Evolutionary conservation across 1,140 invertebrate species (phyloP).

Genomic region (Cylas formicarius): DNA sequence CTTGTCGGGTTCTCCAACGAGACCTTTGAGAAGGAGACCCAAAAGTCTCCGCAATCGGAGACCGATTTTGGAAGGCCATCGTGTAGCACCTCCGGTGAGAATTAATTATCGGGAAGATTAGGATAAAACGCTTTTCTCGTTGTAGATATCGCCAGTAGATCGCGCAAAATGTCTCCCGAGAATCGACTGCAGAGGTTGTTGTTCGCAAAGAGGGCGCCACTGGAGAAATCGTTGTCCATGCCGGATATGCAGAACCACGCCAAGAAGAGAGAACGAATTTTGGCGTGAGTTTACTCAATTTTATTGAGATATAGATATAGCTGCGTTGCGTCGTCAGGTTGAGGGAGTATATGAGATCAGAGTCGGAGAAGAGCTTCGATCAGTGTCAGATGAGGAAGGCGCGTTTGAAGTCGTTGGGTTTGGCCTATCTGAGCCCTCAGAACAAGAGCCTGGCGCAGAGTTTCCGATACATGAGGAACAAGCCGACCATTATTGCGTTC

Average conservation of each 20-base stretch:
- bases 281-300: conserved; percentile 51
- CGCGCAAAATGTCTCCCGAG: conserved; percentile 33
- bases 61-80: conserved; percentile 23
- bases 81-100: conserved; percentile 28
- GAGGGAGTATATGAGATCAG: conserved; percentile 63
- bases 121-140: conserved; percentile 1
- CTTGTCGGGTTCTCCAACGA: conserved; percentile 51
- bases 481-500: conserved; percentile 79
- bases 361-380: conserved; percentile 70
- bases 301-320: too few relatives aligned
- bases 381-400: conserved; percentile 57
- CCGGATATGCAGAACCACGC: conserved; percentile 70
- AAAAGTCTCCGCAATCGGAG: conserved; percentile 13
- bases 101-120: conserved; percentile 1
- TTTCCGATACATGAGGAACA: conserved; percentile 78
- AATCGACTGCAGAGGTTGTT: conserved; percentile 46
- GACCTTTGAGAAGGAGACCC: conserved; percentile 44
- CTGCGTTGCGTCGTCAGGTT: conserved; percentile 57
- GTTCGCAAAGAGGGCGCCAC: conserved; percentile 48
- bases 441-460: conserved; percentile 71
- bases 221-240: conserved; percentile 74
- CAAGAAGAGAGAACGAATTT: conserved; percentile 60
- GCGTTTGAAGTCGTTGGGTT: conserved; percentile 54
- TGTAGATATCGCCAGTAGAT: conserved; percentile 18
- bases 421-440: conserved; percentile 65